Evolutionary conservation across 2,797 vertebrate species (phyloP).

Genomic region (Pantherophis vulpinus): DNA sequence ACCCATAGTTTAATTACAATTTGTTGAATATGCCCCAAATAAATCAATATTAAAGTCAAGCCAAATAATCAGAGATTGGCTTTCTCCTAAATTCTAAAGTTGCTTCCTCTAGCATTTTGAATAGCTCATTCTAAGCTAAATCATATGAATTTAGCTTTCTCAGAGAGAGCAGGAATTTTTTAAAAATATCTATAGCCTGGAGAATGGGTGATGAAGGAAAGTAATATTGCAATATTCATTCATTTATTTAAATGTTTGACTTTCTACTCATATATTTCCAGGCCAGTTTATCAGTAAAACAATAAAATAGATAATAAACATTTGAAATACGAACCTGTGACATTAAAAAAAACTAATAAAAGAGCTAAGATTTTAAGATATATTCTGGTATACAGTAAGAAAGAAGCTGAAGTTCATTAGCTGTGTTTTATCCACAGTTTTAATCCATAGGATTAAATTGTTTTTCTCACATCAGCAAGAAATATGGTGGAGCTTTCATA

Average conservation of each 20-base stretch:
- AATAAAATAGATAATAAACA: background rate
- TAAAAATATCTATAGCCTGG: background rate
- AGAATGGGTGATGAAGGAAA: background rate
- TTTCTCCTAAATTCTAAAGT: background rate
- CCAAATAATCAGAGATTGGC: background rate
- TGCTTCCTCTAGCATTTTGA: background rate
- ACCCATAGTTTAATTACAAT: background rate
- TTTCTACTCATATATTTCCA: background rate
- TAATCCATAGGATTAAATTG: background rate
- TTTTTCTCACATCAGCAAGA: background rate
- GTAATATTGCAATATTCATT: background rate
- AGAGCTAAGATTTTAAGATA: background rate
- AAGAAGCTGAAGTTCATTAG: background rate
- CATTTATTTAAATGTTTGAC: background rate
- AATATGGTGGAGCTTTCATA: background rate
- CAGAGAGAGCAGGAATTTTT: background rate
- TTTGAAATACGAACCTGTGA: background rate
- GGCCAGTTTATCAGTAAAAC: background rate
- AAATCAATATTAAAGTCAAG: background rate
- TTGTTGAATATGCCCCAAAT: background rate
- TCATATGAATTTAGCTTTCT: background rate
- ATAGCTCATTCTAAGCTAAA: background rate
- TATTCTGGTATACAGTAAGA: background rate
- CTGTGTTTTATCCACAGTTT: background rate
- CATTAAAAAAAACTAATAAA: background rate